Base-by-base conservation (phyloP, 2,113 vertebrate genomes). In the Leucoraja erinaceus region DNA sequence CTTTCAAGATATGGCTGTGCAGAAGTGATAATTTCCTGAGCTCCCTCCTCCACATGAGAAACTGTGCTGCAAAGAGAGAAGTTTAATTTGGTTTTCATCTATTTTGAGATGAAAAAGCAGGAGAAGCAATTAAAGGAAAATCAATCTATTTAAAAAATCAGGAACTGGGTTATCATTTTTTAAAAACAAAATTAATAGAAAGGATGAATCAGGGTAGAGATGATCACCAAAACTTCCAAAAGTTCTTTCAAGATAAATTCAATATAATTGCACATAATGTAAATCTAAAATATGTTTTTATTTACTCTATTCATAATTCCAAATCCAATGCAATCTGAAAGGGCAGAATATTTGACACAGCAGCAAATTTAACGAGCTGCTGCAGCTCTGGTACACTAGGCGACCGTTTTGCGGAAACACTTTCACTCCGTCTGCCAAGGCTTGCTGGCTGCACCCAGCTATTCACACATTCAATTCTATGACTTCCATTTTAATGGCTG, bases 61-160 rank as follows among this genome's bases (percentile, higher is more conserved):
- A 22, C 28, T 61, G 56, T 84, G 81, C 12, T 31, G 10, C 16
- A 63, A 63, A 59, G 4, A 86, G n/a, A 86, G 25, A 86, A 31
- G 56, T 86, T 86, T 61, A 25, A 86, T 86, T 86, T 63, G 61
- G 59, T 28, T 63, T 63, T 86, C 56, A 86, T 86, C 83, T 86
- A 18, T 11, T 63, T 86, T 61, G 25, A 63, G 12, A 16, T n/a
- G 28, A 59, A 86, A 86, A 28, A 59, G 59, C 14, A 28, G 25
- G 11, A 9, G 9, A 77, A n/a, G 56, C 25, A 59, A 83, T 83
- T 83, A 83, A 56, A 83, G 20, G 54, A n/a, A 61, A 61, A 84
- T 25, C 12, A 63, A 77, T 9, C 10, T 33, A 14, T 16, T 31
- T 86, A 16, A n/a, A 86, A 63, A 25, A 28, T 22, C 28, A n/a